Conservation (phyloP, 2,888 invertebrate genomes). For the Cosmorhoe ocellata region DNA sequence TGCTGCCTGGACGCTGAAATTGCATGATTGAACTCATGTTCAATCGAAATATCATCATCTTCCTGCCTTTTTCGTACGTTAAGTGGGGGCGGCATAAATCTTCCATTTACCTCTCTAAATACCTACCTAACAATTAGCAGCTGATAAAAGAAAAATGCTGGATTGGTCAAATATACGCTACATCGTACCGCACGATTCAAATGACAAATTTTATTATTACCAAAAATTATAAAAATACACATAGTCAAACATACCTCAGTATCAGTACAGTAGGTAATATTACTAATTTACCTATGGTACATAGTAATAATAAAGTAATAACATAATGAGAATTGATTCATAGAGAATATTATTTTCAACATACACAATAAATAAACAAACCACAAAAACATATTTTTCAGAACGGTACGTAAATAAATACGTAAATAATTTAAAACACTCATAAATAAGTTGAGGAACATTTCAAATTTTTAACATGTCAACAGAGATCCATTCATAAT, state of each 20-base stretch:
- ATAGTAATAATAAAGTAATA: slow-evolving; percentile 21
- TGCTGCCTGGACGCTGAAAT: no score
- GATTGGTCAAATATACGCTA: background rate
- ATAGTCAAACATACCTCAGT: slow-evolving; percentile 19
- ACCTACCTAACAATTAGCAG: no score
- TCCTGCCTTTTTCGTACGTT: no score
- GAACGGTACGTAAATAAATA: background rate
- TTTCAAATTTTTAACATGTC: slow-evolving; percentile 18
- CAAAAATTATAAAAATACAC: slow-evolving; percentile 22
- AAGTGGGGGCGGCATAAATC: no score
- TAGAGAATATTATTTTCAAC: slow-evolving; percentile 17
- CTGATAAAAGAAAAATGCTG: no score
- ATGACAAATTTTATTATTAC: slow-evolving; percentile 9
- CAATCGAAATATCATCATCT: no score
- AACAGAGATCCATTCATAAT: slow-evolving; percentile 27
- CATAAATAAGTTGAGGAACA: slow-evolving; percentile 22
- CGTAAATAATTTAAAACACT: slow-evolving; percentile 18
- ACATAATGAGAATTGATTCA: slow-evolving; percentile 14
- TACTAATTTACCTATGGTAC: no score
- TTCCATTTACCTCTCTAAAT: no score
- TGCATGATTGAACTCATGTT: no score
- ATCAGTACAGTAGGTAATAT: no score
- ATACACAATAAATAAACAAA: slow-evolving; percentile 20
- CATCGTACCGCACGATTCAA: slow-evolving; percentile 1
- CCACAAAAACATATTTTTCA: slow-evolving; percentile 2